A percentile compares a stretch with the other conserved stretches of the same genome.
Evolutionary conservation across 2,888 invertebrate genomes (phyloP).

Genomic region (Yponomeuta evonymella): DNA sequence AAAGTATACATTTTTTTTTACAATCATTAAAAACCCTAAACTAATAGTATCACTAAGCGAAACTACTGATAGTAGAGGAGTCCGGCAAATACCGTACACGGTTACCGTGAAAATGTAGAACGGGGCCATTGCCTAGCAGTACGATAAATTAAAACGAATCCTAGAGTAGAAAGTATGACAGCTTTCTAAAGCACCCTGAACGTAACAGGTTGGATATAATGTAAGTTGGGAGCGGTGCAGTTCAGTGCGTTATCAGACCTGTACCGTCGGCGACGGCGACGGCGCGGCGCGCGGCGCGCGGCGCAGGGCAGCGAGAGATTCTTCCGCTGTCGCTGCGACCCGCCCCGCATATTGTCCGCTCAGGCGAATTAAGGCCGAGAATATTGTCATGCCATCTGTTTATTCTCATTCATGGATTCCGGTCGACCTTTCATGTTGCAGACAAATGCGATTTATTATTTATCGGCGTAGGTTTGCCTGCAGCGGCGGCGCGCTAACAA

Average conservation of each 20-base stretch:
- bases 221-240: no score
- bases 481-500: background rate
- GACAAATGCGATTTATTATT: conserved; percentile 34
- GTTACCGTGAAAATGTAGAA: no score
- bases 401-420: conserved; percentile 37
- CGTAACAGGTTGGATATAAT: no score
- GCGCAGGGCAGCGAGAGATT: background rate
- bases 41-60: no score
- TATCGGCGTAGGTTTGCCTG: conserved; percentile 37
- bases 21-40: no score
- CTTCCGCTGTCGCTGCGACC: conserved; percentile 4
- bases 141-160: no score
- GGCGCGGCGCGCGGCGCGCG: background rate
- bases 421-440: conserved; percentile 19
- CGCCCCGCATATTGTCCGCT: conserved; percentile 17
- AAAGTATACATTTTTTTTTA: no score
- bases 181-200: no score
- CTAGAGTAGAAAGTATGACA: no score
- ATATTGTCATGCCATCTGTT: conserved; percentile 42
- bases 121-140: no score
- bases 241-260: background rate
- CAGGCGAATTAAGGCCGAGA: conserved; percentile 29
- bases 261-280: background rate
- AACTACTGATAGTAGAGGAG: no score
- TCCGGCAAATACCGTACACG: no score